Conservation (phyloP, 2,797 vertebrate genomes). For the Crocidura indochinensis region DNA sequence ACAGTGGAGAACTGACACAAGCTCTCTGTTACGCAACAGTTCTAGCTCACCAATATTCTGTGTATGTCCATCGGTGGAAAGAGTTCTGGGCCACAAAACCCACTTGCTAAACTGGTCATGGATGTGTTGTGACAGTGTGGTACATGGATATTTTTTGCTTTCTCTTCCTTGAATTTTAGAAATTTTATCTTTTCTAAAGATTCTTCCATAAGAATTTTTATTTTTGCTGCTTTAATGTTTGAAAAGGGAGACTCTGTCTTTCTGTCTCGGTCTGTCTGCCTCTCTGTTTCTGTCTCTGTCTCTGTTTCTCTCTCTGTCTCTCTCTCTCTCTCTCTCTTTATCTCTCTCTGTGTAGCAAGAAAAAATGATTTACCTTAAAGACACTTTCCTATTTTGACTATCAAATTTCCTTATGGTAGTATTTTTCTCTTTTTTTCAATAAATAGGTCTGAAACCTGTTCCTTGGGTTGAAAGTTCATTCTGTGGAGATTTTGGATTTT, state of each 20-base stretch:
- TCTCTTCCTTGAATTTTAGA: neutral
- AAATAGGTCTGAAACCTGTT: neutral
- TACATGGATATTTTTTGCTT: neutral
- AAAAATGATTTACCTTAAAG: slow-evolving; percentile 1
- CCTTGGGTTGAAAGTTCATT: slow-evolving; percentile 48
- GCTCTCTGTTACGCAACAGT: neutral
- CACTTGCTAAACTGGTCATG: neutral
- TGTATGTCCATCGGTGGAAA: neutral
- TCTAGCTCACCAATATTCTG: neutral
- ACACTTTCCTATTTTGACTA: neutral
- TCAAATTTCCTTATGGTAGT: neutral
- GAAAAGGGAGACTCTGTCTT: neutral
- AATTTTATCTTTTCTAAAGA: neutral
- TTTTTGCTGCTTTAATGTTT: slow-evolving; percentile 22
- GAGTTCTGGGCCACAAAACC: neutral
- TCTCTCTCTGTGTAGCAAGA: neutral
- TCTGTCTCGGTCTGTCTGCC: too few relatives aligned
- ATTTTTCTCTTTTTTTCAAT: slow-evolving; percentile 40
- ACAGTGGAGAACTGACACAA: neutral
- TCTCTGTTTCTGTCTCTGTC: too few relatives aligned
- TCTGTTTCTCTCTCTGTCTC: too few relatives aligned
- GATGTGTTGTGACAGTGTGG: neutral
- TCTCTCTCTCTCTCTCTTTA: too few relatives aligned
- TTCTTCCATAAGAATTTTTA: neutral
- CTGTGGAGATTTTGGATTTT: neutral